Evolutionary conservation across 2,797 vertebrate species (phyloP), one percentile per base, ranked within the genome.

Genomic region (Amphiprion clarkii): DNA sequence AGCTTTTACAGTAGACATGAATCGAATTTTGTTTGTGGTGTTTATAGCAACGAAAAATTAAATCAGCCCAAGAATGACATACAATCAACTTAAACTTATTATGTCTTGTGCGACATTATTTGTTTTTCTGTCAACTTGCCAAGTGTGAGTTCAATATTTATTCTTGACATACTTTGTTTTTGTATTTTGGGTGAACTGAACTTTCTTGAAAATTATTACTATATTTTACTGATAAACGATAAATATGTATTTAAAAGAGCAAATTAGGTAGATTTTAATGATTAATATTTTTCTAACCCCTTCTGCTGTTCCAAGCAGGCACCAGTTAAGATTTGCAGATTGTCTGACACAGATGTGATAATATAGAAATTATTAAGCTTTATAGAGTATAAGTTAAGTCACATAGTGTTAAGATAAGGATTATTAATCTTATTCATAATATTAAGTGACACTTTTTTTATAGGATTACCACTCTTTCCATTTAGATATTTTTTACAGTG

Each of bases 271-370:
- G 33, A 36, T 36, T 36, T 31, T 36, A 19, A 16, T 46, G 44
- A 19, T 46, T 19, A 49, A 62, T 39, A 54, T 39, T 46, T 49
- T 70, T 52, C 17, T 19, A 42, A 33, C 36, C 0, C 33, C 4
- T 29, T 33, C 40, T 60, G 2, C 40, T 46, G 31, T n/a, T 67
- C 48, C 12, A 9, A 70, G 65, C 78, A 31, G 70, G 54, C 0
- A 17, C 25, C 6, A 14, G 44, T 36, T 57, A 56, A 74, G 7
- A 42, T 76, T 65, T 87, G 63, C 76, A 84, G 64, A 74, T 72
- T 85, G 65, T 84, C 55, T 81, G 84, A 74, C 76, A 23, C 58
- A 64, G 65, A 27, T 83, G 40, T 67, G 21, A 67, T 74, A 33
- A n/a, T 65, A 39, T 75, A 49, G 31, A 52, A 17, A 63, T 40